phyloP scores from a whole-genome alignment of 1,140 invertebrate genomes.

The Drosophila persimilis region DNA sequence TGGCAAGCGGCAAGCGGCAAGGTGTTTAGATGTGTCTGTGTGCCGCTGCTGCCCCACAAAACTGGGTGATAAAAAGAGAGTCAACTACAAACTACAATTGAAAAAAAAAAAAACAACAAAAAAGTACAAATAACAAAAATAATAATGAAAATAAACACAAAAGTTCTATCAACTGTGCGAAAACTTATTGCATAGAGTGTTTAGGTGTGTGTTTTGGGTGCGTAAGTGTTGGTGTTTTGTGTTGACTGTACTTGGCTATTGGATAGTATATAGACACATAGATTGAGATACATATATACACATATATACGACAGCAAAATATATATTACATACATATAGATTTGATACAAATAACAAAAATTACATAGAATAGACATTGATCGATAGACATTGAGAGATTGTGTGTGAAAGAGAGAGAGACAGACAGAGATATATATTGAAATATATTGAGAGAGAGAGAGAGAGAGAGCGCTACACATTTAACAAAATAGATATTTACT shows the following conservation, averaged over 20 bases:
- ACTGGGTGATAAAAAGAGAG: slow-evolving; percentile 12
- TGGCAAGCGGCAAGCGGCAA: not conserved
- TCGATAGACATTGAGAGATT: slow-evolving; percentile 40
- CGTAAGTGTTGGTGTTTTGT: slow-evolving; percentile 12
- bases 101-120: slow-evolving; percentile 5
- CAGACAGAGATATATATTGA: slow-evolving; percentile 22
- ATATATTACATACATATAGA: slow-evolving; percentile 41
- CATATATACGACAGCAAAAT: slow-evolving; percentile 34
- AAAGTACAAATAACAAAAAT: slow-evolving; percentile 7
- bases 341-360: slow-evolving; percentile 30
- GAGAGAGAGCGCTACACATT: slow-evolving; percentile 53
- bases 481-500: slow-evolving; percentile 32
- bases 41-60: not conserved
- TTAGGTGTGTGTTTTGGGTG: slow-evolving; percentile 7
- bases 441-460: slow-evolving; percentile 16
- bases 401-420: slow-evolving; percentile 10
- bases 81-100: slow-evolving; percentile 5
- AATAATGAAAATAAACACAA: slow-evolving; percentile 22
- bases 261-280: slow-evolving; percentile 25
- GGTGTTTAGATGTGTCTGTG: not conserved
- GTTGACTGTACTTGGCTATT: slow-evolving; percentile 21
- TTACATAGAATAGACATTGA: slow-evolving; percentile 49
- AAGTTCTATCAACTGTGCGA: slow-evolving; percentile 36
- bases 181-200: slow-evolving; percentile 61
- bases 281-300: slow-evolving; percentile 21